phyloP scores from a whole-genome alignment of 2,113 vertebrate species.

The Malurus cyaneus region DNA sequence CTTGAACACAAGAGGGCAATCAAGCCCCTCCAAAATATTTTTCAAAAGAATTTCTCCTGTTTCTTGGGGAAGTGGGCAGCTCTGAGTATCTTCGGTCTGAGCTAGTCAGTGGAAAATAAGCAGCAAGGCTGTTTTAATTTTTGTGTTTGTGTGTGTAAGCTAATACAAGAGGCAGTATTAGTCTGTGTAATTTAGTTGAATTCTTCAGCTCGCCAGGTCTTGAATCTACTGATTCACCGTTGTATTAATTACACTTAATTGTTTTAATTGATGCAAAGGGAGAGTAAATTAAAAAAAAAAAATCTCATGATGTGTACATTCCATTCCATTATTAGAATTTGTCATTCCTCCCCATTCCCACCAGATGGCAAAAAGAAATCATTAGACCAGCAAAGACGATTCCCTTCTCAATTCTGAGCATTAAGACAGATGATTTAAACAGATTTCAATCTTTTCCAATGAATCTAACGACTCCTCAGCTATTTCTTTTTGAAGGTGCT shows the following conservation, averaged over 20 bases:
- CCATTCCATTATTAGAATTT: not conserved
- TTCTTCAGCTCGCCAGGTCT: not conserved
- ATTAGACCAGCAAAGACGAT: not conserved
- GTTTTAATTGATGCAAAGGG: not conserved
- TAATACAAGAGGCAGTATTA: not conserved
- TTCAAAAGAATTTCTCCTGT: fast-evolving
- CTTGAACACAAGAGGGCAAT: slow-evolving; percentile 60
- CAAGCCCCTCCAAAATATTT: not conserved
- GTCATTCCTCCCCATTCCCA: not conserved
- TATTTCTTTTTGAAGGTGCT: not conserved
- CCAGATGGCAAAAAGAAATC: slow-evolving; percentile 37
- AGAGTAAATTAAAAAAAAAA: not conserved
- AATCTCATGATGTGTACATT: not conserved
- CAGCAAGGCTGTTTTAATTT: not conserved
- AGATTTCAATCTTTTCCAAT: not conserved
- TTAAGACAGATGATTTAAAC: not conserved
- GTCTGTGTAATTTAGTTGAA: not conserved
- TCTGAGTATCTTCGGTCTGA: not conserved
- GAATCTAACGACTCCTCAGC: not conserved
- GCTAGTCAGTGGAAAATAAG: not conserved
- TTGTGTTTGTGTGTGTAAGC: not conserved
- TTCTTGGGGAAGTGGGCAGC: not conserved
- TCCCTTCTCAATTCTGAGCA: not conserved
- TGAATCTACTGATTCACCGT: not conserved
- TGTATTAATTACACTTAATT: not conserved